Conservation (phyloP, 1,140 invertebrate species). For the Bombus pyrosoma region DNA sequence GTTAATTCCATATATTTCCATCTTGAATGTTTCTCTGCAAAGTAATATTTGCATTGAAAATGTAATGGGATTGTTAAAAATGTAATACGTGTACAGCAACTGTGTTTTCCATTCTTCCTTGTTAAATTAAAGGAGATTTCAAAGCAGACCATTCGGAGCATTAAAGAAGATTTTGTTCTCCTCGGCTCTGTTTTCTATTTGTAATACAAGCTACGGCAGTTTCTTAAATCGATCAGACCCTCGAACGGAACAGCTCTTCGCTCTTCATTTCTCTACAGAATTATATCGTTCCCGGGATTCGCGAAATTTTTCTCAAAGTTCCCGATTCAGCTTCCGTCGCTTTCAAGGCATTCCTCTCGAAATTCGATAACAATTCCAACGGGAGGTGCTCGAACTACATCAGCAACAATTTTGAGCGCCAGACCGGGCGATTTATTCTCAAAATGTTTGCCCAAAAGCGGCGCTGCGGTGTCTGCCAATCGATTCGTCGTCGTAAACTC, state of each 20-base stretch:
- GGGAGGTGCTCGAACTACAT: background rate
- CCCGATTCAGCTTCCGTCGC: constrained; percentile 10
- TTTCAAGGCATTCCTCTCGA: constrained; percentile 9
- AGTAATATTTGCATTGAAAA: constrained; percentile 17
- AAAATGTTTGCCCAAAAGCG: background rate
- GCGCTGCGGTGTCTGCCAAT: background rate
- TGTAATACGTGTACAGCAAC: background rate
- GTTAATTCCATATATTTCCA: constrained; percentile 40
- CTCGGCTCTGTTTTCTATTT: background rate
- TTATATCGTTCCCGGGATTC: background rate
- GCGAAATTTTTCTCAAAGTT: constrained; percentile 20
- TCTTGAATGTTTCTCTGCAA: background rate
- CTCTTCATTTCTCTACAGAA: background rate
- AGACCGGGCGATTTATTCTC: constrained; percentile 1
- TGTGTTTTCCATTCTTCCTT: too few relatives aligned
- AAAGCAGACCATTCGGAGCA: too few relatives aligned
- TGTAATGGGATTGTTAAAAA: too few relatives aligned
- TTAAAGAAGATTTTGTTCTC: background rate
- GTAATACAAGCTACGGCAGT: background rate
- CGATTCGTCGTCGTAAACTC: background rate
- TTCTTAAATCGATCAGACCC: background rate
- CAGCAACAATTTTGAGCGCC: constrained; percentile 5
- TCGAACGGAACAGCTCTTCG: background rate
- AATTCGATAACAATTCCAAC: constrained; percentile 34
- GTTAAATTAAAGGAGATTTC: background rate